phyloP scores from a whole-genome alignment of 2,797 vertebrate genomes.

The Tangara arthus region DNA sequence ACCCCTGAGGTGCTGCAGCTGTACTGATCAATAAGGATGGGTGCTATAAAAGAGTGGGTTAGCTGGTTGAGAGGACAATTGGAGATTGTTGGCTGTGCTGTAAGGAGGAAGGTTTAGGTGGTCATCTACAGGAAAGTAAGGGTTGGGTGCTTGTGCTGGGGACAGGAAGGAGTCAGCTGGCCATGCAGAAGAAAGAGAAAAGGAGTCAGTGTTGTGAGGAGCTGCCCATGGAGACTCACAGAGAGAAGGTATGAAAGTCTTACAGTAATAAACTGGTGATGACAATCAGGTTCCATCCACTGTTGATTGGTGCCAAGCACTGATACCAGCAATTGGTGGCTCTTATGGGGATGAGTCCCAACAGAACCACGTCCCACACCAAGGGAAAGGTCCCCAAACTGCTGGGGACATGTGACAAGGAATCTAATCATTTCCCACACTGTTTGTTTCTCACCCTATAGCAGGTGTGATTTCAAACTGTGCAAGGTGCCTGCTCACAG shows the following conservation, averaged over 20 bases:
- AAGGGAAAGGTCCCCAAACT: background rate
- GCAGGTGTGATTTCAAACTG: background rate
- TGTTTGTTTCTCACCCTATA: background rate
- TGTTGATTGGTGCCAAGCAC: background rate
- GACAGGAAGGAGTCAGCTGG: background rate
- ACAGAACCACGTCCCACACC: background rate
- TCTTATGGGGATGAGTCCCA: background rate
- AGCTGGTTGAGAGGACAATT: no score
- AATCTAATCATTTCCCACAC: background rate
- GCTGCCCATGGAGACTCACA: background rate
- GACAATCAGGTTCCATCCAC: background rate
- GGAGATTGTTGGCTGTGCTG: no score
- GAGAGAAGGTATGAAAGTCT: background rate
- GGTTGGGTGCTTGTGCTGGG: background rate
- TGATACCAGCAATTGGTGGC: background rate
- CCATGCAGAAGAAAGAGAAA: background rate
- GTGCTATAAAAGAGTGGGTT: background rate
- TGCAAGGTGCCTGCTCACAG: background rate
- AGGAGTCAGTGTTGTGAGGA: background rate
- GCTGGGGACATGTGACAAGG: background rate
- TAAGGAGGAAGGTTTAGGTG: no score
- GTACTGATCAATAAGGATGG: background rate
- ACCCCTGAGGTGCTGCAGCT: no score
- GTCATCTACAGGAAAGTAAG: background rate
- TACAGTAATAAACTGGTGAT: background rate